Evolutionary conservation across 2,888 invertebrate species (phyloP).

Genomic region (Melanostoma mellinum): DNA sequence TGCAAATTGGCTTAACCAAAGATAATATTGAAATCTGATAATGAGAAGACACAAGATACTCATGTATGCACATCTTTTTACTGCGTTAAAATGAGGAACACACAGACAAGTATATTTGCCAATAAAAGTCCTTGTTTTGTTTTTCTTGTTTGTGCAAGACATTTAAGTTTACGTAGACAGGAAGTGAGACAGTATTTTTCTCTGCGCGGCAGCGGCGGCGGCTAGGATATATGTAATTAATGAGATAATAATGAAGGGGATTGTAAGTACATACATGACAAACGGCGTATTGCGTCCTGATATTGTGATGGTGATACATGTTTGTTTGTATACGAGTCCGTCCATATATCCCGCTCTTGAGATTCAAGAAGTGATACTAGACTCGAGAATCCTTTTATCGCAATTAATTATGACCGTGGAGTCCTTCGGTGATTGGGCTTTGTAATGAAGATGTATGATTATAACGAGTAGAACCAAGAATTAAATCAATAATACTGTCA

Average conservation of each 20-base stretch:
- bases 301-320: neutral
- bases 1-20: conserved; percentile 30
- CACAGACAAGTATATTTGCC: neutral
- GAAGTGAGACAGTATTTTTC: conserved; percentile 9
- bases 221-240: conserved; percentile 34
- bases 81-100: neutral
- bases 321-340: neutral
- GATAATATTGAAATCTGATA: conserved; percentile 36
- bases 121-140: conserved; percentile 3
- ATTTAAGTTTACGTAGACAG: neutral
- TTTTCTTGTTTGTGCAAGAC: conserved; percentile 4
- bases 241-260: conserved; percentile 42
- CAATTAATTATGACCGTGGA: conserved; percentile 58
- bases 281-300: conserved; percentile 9
- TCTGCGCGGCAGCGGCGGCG: neutral
- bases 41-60: conserved; percentile 46
- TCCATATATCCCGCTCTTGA: conserved; percentile 2
- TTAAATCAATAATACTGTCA: conserved; percentile 53
- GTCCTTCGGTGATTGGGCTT: conserved; percentile 43
- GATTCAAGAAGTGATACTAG: conserved; percentile 19
- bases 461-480: conserved; percentile 52
- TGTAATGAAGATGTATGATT: conserved; percentile 63
- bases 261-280: conserved; percentile 19
- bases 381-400: conserved; percentile 52
- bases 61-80: conserved; percentile 2